Conservation (phyloP, 2,888 invertebrate genomes). For the Fragum sueziense region DNA sequence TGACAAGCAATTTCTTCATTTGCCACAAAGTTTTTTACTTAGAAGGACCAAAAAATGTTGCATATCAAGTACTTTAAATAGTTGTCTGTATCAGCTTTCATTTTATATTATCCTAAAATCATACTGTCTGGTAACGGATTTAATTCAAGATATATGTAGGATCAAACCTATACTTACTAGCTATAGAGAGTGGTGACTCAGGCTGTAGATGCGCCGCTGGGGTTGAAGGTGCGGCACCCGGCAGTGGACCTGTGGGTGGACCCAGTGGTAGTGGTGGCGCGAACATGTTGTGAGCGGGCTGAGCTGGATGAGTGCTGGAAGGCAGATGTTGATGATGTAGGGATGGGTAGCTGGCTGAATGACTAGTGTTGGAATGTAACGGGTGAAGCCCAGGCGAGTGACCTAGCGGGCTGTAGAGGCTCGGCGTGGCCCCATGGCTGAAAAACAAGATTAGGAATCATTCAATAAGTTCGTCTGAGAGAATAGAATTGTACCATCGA, state of each 20-base stretch:
- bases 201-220: slow-evolving; percentile 44
- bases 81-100: too few relatives aligned
- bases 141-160: too few relatives aligned
- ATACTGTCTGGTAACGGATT: too few relatives aligned
- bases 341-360: slow-evolving; percentile 40
- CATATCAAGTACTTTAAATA: too few relatives aligned
- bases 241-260: slow-evolving; percentile 60
- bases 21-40: too few relatives aligned
- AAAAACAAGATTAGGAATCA: slow-evolving; percentile 14
- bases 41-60: too few relatives aligned
- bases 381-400: slow-evolving; percentile 59
- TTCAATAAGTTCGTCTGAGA: too few relatives aligned
- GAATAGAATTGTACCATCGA: too few relatives aligned
- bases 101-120: too few relatives aligned
- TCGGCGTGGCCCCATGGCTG: slow-evolving; percentile 52
- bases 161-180: slow-evolving; percentile 45
- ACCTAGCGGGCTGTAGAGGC: slow-evolving; percentile 62
- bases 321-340: slow-evolving; percentile 47
- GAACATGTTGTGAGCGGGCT: slow-evolving; percentile 67
- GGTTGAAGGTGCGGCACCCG: slow-evolving; percentile 46
- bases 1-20: neutral
- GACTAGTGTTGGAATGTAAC: slow-evolving; percentile 63
- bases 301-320: slow-evolving; percentile 51
- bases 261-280: slow-evolving; percentile 74
- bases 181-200: slow-evolving; percentile 46